A percentile compares a stretch with the other conserved stretches of the same genome.
phyloP scores from a whole-genome alignment of 1,140 invertebrate genomes.

The Pantala flavescens region DNA sequence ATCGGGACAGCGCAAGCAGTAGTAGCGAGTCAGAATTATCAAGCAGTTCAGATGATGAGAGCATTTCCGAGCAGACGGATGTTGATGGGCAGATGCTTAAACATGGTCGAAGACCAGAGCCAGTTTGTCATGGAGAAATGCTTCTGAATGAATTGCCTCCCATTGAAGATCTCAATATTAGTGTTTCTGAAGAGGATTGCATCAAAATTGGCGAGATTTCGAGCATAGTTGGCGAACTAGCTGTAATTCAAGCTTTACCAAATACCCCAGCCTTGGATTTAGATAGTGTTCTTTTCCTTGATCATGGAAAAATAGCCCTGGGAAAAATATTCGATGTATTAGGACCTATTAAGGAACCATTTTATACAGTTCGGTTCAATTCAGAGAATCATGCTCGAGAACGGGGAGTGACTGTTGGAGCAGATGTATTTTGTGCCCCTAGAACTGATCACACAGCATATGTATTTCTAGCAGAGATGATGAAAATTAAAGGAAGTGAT shows the following conservation, averaged over 20 bases:
- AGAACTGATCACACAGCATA: constrained; percentile 58
- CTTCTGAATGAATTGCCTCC: constrained; percentile 62
- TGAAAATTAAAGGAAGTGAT: constrained; percentile 67
- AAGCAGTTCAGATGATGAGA: too few relatives aligned
- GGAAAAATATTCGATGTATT: constrained; percentile 85
- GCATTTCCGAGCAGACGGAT: too few relatives aligned
- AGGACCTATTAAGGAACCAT: constrained; percentile 63
- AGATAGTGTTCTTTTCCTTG: constrained; percentile 72
- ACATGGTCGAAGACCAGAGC: too few relatives aligned
- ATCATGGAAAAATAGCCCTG: constrained; percentile 55
- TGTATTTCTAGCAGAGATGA: constrained; percentile 59
- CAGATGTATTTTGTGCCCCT: constrained; percentile 70
- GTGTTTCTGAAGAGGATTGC: constrained; percentile 61
- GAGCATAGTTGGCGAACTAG: constrained; percentile 62
- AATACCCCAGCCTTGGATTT: constrained; percentile 66
- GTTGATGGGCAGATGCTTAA: too few relatives aligned
- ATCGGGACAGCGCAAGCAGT: too few relatives aligned
- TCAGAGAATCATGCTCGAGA: constrained; percentile 56
- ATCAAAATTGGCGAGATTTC: constrained; percentile 60
- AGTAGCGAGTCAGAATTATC: too few relatives aligned
- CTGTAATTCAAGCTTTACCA: constrained; percentile 56
- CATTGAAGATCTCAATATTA: constrained; percentile 71
- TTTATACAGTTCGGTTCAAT: constrained; percentile 77
- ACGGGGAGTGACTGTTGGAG: constrained; percentile 49
- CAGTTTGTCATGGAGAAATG: constrained; percentile 25